Evolutionary conservation across 2,888 invertebrate species (phyloP), one percentile per base, ranked within the genome.

Genomic region (Ethmia dodecea): DNA sequence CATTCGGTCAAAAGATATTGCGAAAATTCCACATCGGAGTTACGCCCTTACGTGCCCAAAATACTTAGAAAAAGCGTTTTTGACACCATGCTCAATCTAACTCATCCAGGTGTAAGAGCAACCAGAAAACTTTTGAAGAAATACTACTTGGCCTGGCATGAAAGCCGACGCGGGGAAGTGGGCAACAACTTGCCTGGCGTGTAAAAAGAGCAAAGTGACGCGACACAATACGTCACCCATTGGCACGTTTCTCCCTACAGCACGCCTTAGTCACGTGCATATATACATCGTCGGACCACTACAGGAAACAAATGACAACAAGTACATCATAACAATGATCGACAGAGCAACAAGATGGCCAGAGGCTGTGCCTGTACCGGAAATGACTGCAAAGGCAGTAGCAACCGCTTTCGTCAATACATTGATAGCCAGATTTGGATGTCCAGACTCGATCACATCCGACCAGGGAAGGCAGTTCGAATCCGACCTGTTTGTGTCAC

Each of bases 381-480:
- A 29, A 5, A 28, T 40, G 2, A 40, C 33, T 22, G 40, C 40
- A 22, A 8, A 18, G 18, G 8, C 8, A 18, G 18, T 18, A 18
- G 18, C 18, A 18, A 18, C 4, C 8, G 18, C 13, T 12, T 26
- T 35, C 12, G 36, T 29, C 4, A 8, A 35, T 13, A 22, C 26
- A 13, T 31, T 38, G 42, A 30, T 42, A 6, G 18, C 31, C n/a
- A 15, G 42, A 10, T 42, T 42, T 20, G 38, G 42, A 3, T 31
- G 32, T 13, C 42, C 42, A 2, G 12, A 10, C 37, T 28, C 18
- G 6, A 60, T 56, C 6, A 73, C 65, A 37, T 52, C 59, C 18
- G 48, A 61, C 6, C 67, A 66, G 37, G 64, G 71, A 33, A 16
- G 63, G 2, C 61, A 68, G 43, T 46, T 73, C 1, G 44, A 60